Evolutionary conservation across 2,113 vertebrate genomes (phyloP).

Genomic region (Actenoides hombroni): DNA sequence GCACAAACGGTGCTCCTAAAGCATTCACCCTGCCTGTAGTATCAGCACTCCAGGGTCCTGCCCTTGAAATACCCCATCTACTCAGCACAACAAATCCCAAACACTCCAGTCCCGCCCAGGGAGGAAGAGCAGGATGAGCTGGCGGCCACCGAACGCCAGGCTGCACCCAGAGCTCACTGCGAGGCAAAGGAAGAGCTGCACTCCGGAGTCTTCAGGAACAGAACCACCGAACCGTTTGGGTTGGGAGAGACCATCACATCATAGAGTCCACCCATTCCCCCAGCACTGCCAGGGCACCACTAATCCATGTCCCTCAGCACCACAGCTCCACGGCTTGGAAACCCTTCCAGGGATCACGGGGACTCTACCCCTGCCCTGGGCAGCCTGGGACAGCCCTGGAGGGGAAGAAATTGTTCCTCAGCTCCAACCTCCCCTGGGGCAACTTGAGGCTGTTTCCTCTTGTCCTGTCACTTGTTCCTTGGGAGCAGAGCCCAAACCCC

Average conservation of each 20-base stretch:
- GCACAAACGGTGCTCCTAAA: neutral
- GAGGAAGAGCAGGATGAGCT: accelerated
- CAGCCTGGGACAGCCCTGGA: no score
- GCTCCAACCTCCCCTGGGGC: no score
- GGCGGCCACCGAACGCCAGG: no score
- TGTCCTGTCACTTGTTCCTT: no score
- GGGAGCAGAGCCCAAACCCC: no score
- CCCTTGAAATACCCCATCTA: neutral
- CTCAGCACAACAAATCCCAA: neutral
- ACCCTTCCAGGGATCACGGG: neutral
- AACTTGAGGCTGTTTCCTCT: no score
- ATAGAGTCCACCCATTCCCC: neutral
- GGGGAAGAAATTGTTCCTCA: no score
- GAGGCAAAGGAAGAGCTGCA: accelerated
- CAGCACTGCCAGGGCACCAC: neutral
- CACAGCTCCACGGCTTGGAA: neutral
- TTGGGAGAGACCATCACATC: neutral
- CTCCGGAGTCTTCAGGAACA: neutral
- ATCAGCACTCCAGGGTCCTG: neutral
- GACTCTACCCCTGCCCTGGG: no score
- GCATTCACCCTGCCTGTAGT: neutral
- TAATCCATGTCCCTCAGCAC: neutral
- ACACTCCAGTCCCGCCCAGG: neutral
- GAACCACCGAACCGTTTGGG: neutral
- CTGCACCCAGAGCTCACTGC: no score